Evolutionary conservation across 1,140 invertebrate species (phyloP).

Genomic region (Dufourea novaeangliae): DNA sequence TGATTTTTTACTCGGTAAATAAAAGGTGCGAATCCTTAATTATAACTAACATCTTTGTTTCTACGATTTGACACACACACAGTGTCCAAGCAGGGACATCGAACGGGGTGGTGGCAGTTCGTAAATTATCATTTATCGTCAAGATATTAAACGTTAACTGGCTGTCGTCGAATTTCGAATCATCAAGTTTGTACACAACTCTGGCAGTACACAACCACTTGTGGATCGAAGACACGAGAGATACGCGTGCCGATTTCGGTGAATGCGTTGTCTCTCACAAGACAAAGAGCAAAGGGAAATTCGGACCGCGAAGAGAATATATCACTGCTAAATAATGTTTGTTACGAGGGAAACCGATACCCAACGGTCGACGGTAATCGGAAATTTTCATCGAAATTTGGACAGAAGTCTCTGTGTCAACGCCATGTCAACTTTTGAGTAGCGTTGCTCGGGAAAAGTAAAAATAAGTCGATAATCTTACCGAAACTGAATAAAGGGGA

Average conservation of each 20-base stretch:
- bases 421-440: conserved; percentile 64
- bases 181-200: conserved; percentile 3
- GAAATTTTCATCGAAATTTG: conserved; percentile 11
- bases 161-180: conserved; percentile 20
- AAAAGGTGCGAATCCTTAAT: neutral
- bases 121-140: neutral
- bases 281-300: neutral
- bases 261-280: conserved; percentile 23
- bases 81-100: neutral
- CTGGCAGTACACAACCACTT: conserved; percentile 72
- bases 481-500: conserved; percentile 41
- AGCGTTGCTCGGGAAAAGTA: conserved; percentile 50
- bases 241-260: conserved; percentile 25
- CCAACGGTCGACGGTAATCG: neutral
- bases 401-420: conserved; percentile 53
- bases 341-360: neutral
- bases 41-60: neutral
- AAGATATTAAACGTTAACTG: neutral
- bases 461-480: conserved; percentile 63
- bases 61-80: too few relatives aligned
- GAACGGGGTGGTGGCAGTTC: neutral
- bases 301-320: neutral
- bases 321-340: neutral
- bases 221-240: conserved; percentile 66
- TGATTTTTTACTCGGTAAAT: neutral